Evolutionary conservation across 2,888 invertebrate species (phyloP).

Genomic region (Cryptosula pallasiana): DNA sequence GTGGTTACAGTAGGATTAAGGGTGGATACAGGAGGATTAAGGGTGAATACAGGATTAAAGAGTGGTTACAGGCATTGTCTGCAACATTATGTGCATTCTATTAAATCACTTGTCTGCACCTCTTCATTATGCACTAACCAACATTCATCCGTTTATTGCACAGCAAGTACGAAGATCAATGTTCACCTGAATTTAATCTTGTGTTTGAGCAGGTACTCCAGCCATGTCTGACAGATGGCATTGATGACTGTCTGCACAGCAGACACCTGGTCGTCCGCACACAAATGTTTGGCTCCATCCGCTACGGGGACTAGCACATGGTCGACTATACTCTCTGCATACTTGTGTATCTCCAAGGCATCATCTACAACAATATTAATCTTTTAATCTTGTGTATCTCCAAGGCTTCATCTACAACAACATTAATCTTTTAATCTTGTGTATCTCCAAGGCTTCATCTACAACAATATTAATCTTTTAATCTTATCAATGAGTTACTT

Average conservation of each 20-base stretch:
- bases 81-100: too few species aligned
- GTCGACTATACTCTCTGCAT: slow-evolving; percentile 12
- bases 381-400: neutral
- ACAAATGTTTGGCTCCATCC: slow-evolving; percentile 15
- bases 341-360: neutral
- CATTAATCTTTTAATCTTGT: neutral
- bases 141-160: too few species aligned
- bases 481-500: too few species aligned
- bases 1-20: too few species aligned
- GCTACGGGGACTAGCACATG: neutral
- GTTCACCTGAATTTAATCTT: slow-evolving; percentile 21
- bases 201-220: slow-evolving; percentile 6
- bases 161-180: too few species aligned
- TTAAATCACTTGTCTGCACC: too few species aligned
- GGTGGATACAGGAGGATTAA: too few species aligned
- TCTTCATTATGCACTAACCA: too few species aligned
- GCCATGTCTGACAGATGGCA: slow-evolving; percentile 7
- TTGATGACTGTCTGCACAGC: slow-evolving; percentile 1
- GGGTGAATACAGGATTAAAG: too few species aligned
- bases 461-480: neutral
- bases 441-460: neutral
- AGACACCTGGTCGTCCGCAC: slow-evolving; percentile 3
- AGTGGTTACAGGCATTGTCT: too few species aligned
- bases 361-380: neutral
- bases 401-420: neutral